Percentiles rank a stretch among this genome's conserved stretches.
phyloP scores from a whole-genome alignment of 2,797 vertebrate species.

The Enteromius afrohamiltoni region DNA sequence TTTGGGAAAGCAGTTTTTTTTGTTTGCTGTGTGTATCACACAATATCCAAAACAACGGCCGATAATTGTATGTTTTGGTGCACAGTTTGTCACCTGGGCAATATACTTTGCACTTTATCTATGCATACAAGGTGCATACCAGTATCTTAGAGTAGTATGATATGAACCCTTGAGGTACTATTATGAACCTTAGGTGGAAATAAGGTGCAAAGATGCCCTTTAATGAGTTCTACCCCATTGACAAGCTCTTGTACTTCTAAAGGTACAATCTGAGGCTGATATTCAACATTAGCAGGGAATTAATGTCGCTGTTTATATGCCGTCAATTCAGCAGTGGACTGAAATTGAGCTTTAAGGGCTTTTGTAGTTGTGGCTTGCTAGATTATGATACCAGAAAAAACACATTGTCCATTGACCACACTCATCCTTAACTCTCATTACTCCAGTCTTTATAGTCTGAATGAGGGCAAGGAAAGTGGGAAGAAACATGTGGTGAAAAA shows the following conservation, averaged over 20 bases:
- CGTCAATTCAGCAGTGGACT: neutral
- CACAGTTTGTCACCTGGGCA: neutral
- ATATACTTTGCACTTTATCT: neutral
- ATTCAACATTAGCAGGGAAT: neutral
- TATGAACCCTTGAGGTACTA: neutral
- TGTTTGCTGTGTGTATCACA: neutral
- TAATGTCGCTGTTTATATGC: neutral
- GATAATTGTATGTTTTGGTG: neutral
- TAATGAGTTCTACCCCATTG: neutral
- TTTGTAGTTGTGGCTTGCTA: constrained; percentile 11
- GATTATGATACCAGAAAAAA: neutral
- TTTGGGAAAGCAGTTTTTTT: neutral
- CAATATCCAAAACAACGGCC: neutral
- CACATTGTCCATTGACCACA: neutral
- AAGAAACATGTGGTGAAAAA: constrained; percentile 19
- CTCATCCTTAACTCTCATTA: constrained; percentile 8
- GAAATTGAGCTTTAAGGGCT: constrained; percentile 41
- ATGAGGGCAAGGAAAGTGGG: neutral
- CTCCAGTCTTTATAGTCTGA: neutral
- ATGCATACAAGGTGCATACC: neutral
- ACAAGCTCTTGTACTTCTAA: neutral
- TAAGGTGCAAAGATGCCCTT: neutral
- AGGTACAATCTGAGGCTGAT: neutral
- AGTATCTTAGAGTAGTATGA: neutral
- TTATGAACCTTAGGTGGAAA: neutral